phyloP scores from a whole-genome alignment of 2,113 vertebrate species.

The Diadophis punctatus region DNA sequence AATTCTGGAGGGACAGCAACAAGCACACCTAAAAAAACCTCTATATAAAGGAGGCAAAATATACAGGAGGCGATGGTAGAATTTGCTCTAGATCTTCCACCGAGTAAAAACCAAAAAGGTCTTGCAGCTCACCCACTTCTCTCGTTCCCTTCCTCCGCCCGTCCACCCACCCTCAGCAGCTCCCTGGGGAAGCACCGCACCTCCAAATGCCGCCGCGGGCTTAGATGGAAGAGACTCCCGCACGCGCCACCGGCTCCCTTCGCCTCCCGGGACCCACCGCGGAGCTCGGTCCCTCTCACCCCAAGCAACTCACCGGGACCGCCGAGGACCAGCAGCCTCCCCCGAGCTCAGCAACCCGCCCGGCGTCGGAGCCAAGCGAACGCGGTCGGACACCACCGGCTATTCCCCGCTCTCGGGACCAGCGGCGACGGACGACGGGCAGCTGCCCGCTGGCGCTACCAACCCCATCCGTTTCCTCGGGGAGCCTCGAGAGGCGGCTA shows the following conservation, averaged over 20 bases:
- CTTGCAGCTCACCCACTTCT: slow-evolving; percentile 21
- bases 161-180: background rate
- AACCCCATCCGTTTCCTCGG: background rate
- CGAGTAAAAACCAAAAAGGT: background rate
- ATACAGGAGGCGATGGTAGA: background rate
- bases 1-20: background rate
- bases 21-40: background rate
- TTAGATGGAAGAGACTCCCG: background rate
- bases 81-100: background rate
- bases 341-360: background rate
- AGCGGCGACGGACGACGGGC: background rate
- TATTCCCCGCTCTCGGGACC: background rate
- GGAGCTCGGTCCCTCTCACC: background rate
- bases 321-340: background rate
- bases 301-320: background rate
- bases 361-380: background rate
- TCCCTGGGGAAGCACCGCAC: background rate
- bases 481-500: background rate
- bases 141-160: background rate
- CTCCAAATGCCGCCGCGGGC: background rate
- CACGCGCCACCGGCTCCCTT: background rate
- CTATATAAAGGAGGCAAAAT: background rate
- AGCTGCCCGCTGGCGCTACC: background rate
- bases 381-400: background rate
- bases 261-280: background rate